Conservation (phyloP, 2,113 vertebrate species). For the Pseudonaja textilis region DNA sequence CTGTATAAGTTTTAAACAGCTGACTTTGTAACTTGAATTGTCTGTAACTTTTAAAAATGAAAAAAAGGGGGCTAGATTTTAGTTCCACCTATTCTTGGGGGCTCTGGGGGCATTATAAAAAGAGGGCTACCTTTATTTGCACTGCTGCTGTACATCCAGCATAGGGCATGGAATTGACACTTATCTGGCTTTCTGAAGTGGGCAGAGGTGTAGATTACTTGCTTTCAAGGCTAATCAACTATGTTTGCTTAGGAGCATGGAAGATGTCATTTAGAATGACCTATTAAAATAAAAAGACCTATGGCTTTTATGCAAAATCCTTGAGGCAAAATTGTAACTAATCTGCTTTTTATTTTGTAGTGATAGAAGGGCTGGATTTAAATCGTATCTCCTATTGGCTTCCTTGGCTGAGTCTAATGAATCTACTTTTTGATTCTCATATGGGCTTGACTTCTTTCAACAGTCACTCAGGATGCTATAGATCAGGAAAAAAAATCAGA, state of each 20-base stretch:
- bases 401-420: neutral
- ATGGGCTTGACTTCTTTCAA: accelerated
- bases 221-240: neutral
- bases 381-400: neutral
- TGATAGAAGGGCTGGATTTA: neutral
- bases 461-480: neutral
- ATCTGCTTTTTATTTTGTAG: neutral
- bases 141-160: neutral
- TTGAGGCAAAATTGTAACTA: neutral
- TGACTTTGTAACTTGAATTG: neutral
- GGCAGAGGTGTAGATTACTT: neutral
- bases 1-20: neutral
- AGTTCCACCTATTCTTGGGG: neutral
- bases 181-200: neutral
- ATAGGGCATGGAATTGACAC: too few species aligned
- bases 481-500: neutral
- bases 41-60: neutral
- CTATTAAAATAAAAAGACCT: neutral
- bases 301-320: neutral
- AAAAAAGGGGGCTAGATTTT: neutral
- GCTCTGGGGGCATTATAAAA: neutral
- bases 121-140: neutral
- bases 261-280: neutral
- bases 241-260: neutral
- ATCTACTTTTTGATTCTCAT: too few species aligned